These are phyloP conservation scores for Agrochola circellaris DNA, from an alignment of 2,888 invertebrate genomes.

Conservation along the genomic window DNA sequence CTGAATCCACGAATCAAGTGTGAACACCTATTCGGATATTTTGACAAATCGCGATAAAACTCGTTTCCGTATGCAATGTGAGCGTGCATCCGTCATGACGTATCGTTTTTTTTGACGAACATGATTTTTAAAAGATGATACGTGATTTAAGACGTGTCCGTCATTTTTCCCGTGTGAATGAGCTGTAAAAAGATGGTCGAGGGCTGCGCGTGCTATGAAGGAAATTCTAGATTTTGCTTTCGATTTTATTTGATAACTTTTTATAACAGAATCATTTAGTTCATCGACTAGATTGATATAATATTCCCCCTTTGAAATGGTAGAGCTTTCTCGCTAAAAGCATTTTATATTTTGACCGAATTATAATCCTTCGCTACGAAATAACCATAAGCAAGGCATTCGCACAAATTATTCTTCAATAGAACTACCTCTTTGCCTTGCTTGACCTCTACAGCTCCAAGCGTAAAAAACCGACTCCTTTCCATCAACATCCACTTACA, in stretches of 20 bases:
- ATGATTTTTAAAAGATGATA: too few relatives aligned
- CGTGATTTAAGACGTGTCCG: too few relatives aligned
- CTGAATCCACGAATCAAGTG: too few relatives aligned
- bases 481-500: not conserved
- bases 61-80: too few relatives aligned
- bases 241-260: constrained; percentile 1
- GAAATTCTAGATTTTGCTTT: constrained; percentile 2
- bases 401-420: not conserved
- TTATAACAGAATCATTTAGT: not conserved
- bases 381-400: not conserved
- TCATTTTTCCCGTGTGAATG: too few relatives aligned
- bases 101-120: too few relatives aligned
- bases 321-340: not conserved
- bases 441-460: not conserved
- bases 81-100: too few relatives aligned
- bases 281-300: not conserved
- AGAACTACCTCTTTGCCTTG: not conserved
- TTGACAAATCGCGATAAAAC: too few relatives aligned
- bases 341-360: not conserved
- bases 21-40: too few relatives aligned
- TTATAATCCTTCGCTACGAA: not conserved
- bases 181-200: not conserved
- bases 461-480: not conserved
- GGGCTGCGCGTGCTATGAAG: not conserved
- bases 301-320: not conserved